phyloP scores from a whole-genome alignment of 53 echinoderm and acorn worm species.

The Mesocentrotus franciscanus region DNA sequence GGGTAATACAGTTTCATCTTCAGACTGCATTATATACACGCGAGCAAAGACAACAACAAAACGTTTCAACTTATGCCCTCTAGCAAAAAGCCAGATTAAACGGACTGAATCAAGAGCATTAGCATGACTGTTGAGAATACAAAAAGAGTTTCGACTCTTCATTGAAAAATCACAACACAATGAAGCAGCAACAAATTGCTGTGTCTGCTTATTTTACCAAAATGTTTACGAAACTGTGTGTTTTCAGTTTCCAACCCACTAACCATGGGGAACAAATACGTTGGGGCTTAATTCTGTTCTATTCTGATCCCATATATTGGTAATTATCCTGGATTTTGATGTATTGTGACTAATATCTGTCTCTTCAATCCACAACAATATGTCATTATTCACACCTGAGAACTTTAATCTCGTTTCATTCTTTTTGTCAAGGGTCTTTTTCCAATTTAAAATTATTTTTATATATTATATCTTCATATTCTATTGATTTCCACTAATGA shows the following conservation, averaged over 20 bases:
- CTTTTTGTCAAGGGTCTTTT: not conserved
- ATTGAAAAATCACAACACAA: not conserved
- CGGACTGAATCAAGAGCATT: not conserved
- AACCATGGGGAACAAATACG: constrained; percentile 30
- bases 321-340: not conserved
- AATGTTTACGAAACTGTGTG: constrained; percentile 36
- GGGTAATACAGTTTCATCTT: not conserved
- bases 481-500: not conserved
- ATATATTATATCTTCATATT: not conserved
- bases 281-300: not conserved
- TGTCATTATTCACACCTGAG: not conserved
- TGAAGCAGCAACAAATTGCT: not conserved
- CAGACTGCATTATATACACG: not conserved
- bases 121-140: not conserved
- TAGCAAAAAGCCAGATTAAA: not conserved
- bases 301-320: not conserved
- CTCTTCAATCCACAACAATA: not conserved
- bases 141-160: not conserved
- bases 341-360: not conserved
- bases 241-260: not conserved
- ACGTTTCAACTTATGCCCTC: not conserved
- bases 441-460: not conserved
- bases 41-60: not conserved
- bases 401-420: not conserved
- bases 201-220: constrained; percentile 19